phyloP scores from a whole-genome alignment of 35 echinoderm and acorn worm genomes.

The Holothuria glaberrima region DNA sequence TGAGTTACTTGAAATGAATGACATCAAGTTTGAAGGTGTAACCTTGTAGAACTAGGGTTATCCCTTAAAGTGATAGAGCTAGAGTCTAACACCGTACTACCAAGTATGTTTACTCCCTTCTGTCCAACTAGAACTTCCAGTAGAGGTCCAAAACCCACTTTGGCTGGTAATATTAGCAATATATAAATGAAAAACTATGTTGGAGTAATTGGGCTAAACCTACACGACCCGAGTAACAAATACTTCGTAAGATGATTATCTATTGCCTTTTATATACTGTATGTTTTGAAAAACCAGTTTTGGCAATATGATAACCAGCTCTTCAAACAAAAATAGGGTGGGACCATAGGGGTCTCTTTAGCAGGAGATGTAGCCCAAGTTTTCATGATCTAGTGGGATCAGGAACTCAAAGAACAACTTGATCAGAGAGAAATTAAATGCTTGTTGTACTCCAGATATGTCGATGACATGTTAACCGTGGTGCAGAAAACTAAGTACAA shows the following conservation, averaged over 20 bases:
- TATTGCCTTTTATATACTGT: neutral
- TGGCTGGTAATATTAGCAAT: neutral
- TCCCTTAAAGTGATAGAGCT: conserved; percentile 1
- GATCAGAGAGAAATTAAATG: too few species aligned
- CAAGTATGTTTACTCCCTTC: conserved; percentile 7
- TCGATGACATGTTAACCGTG: too few species aligned
- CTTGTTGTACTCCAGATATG: too few species aligned
- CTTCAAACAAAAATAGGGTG: too few species aligned
- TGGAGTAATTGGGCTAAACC: neutral
- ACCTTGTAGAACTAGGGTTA: neutral
- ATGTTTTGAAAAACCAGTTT: neutral
- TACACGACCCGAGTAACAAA: neutral
- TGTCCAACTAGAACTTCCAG: neutral
- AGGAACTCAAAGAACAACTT: conserved; percentile 7
- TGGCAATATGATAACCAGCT: too few species aligned
- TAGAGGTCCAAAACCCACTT: neutral
- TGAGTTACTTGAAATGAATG: conserved; percentile 1
- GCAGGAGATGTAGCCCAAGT: too few species aligned
- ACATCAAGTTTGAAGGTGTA: neutral
- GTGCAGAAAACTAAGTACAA: too few species aligned
- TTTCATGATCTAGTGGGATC: neutral
- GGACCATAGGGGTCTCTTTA: neutral
- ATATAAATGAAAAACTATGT: neutral
- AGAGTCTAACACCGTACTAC: neutral
- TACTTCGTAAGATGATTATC: neutral